Evolutionary conservation across 2,888 invertebrate species (phyloP).

Genomic region (Trichogramma evanescens): DNA sequence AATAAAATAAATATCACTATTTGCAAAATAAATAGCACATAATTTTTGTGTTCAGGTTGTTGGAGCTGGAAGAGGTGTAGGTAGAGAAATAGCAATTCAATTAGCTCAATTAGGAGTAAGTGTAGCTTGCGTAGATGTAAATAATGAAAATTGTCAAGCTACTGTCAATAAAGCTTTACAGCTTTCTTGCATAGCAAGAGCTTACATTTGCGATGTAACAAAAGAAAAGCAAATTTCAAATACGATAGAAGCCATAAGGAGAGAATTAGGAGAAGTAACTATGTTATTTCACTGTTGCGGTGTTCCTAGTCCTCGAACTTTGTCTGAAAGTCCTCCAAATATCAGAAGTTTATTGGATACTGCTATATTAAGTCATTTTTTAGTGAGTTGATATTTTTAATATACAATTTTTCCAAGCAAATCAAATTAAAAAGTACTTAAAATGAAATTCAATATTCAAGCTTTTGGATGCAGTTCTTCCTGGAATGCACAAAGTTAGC

Average conservation of each 20-base stretch:
- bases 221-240: conserved; percentile 50
- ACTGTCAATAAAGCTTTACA: conserved; percentile 50
- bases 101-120: conserved; percentile 54
- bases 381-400: conserved; percentile 46
- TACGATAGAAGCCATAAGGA: conserved; percentile 48
- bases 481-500: conserved; percentile 55
- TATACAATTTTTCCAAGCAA: neutral
- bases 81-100: conserved; percentile 57
- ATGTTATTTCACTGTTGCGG: conserved; percentile 61
- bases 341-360: conserved; percentile 54
- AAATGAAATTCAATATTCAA: conserved; percentile 34
- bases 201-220: conserved; percentile 55
- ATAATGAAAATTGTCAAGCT: conserved; percentile 50
- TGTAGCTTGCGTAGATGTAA: conserved; percentile 63
- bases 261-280: conserved; percentile 54
- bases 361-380: conserved; percentile 58
- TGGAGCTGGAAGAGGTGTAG: conserved; percentile 65
- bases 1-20: neutral
- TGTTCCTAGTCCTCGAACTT: conserved; percentile 55
- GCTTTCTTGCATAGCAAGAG: conserved; percentile 49
- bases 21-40: neutral
- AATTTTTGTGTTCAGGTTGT: conserved; percentile 50
- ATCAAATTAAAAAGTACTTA: neutral
- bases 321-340: conserved; percentile 51
- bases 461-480: conserved; percentile 57